These are phyloP conservation scores for Thalassaphorura encarpata DNA, from an alignment of 1,140 invertebrate genomes.

Conservation along the genomic window DNA sequence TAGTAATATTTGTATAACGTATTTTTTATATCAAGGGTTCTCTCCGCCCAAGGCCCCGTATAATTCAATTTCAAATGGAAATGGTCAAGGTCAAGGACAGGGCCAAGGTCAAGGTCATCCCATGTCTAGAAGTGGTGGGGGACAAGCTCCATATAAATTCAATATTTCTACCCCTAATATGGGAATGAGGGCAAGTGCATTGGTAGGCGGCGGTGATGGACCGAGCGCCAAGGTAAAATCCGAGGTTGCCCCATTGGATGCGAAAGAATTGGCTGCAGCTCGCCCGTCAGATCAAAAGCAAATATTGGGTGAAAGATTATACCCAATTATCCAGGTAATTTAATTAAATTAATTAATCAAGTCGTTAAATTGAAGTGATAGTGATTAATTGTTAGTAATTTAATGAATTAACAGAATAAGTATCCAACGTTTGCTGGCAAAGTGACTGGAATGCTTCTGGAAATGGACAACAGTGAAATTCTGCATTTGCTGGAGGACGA, in stretches of 20 bases:
- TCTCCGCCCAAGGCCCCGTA: too few species aligned
- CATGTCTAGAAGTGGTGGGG: constrained; percentile 14
- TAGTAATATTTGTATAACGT: too few species aligned
- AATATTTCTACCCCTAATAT: too few species aligned
- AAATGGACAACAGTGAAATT: constrained; percentile 98
- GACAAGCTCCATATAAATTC: constrained; percentile 25
- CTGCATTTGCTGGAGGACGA: constrained; percentile 95
- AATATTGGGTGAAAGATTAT: constrained; percentile 95
- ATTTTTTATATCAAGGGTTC: too few species aligned
- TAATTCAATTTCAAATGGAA: constrained; percentile 19
- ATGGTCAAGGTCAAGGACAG: constrained; percentile 22
- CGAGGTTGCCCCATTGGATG: constrained; percentile 61
- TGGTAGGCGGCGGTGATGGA: constrained; percentile 14
- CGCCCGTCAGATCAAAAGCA: constrained; percentile 94
- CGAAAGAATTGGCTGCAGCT: constrained; percentile 87
- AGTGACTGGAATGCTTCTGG: constrained; percentile 98
- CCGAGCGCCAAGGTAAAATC: constrained; percentile 22
- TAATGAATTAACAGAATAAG: constrained; percentile 51
- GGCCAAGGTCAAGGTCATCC: constrained; percentile 22
- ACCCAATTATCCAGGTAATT: constrained; percentile 76
- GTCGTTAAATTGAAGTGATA: neutral
- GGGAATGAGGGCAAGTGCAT: too few species aligned
- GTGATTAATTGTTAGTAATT: neutral
- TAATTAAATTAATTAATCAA: neutral
- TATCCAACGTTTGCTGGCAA: constrained; percentile 90